Conservation (phyloP, 2,113 vertebrate genomes). For the Nicator chloris region DNA sequence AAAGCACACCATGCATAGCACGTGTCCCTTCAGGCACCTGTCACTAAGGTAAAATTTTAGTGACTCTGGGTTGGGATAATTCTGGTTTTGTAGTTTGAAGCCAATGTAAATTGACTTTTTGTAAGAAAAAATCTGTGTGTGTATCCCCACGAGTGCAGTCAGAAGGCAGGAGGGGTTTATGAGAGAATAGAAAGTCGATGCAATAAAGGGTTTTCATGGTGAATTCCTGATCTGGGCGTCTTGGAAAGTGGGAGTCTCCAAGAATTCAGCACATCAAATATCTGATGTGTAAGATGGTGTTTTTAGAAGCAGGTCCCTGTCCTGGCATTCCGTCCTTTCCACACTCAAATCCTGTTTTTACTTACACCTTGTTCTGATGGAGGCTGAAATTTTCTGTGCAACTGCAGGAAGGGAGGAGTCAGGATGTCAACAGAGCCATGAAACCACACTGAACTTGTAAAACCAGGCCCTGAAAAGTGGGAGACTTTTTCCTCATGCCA, state of each 20-base stretch:
- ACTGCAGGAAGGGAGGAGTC: background rate
- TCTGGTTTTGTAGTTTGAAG: background rate
- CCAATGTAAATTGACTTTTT: background rate
- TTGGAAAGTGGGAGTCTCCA: background rate
- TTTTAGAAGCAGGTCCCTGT: background rate
- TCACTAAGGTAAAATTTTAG: background rate
- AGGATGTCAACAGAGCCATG: background rate
- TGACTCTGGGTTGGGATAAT: background rate
- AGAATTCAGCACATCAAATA: background rate
- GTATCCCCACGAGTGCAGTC: background rate
- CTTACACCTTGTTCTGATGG: background rate
- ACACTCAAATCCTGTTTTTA: background rate
- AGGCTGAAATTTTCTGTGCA: background rate
- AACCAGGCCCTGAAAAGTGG: background rate
- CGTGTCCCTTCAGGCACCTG: background rate
- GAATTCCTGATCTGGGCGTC: background rate
- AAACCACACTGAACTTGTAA: background rate
- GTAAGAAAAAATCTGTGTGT: background rate
- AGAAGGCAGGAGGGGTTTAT: background rate
- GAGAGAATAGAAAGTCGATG: background rate
- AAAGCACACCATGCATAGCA: background rate
- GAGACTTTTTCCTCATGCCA: rapidly evolving
- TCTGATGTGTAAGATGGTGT: rapidly evolving
- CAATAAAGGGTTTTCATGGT: background rate
- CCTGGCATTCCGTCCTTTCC: background rate